A percentile compares a stretch with the other conserved stretches of the same genome.
Evolutionary conservation across 2,888 invertebrate species (phyloP).

Genomic region (Bursaphelenchus okinawaensis): DNA sequence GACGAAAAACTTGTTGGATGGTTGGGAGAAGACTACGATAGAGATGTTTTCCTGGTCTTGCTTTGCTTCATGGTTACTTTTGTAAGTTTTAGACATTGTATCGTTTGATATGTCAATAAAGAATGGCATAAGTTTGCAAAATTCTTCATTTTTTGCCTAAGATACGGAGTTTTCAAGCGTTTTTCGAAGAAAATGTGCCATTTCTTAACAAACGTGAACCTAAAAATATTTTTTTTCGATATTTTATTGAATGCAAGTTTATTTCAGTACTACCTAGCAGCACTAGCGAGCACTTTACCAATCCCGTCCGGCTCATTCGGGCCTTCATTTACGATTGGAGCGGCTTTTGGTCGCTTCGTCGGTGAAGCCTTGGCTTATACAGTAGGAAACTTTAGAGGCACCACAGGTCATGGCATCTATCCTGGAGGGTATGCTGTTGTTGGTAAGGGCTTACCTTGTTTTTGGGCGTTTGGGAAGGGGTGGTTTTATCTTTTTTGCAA

Average conservation of each 20-base stretch:
- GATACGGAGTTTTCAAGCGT: background rate
- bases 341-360: constrained; percentile 70
- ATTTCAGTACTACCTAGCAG: constrained; percentile 72
- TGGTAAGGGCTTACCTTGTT: constrained; percentile 65
- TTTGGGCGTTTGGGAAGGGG: no score
- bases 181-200: background rate
- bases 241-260: background rate
- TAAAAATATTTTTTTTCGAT: constrained; percentile 8
- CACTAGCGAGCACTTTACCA: constrained; percentile 82
- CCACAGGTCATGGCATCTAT: constrained; percentile 67
- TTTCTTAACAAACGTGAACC: background rate
- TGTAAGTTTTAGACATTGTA: constrained; percentile 64
- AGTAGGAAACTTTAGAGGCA: constrained; percentile 68
- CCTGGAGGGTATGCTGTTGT: constrained; percentile 92
- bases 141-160: no score
- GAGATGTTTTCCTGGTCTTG: constrained; percentile 79
- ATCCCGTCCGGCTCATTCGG: constrained; percentile 96
- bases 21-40: constrained; percentile 63
- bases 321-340: constrained; percentile 86
- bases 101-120: no score
- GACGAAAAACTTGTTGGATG: constrained; percentile 17
- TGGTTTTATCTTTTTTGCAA: background rate
- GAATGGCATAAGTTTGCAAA: no score
- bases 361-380: constrained; percentile 72
- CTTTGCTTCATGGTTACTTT: constrained; percentile 76